phyloP scores from a whole-genome alignment of 1,140 invertebrate genomes.

The Drosophila navojoa region DNA sequence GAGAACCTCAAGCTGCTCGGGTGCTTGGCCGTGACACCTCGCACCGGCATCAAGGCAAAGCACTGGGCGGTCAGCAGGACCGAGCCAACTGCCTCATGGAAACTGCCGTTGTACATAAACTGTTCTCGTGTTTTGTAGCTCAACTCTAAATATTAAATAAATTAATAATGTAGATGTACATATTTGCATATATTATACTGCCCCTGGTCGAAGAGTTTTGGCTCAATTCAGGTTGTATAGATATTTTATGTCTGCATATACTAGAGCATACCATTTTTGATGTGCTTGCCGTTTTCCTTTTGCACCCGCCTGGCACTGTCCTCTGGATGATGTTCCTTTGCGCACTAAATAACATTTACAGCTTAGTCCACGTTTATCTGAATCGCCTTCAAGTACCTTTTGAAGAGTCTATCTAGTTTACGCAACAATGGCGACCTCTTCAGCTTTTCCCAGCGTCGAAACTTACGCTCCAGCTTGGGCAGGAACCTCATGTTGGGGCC shows the following conservation, averaged over 20 bases:
- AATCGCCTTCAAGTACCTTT: slow-evolving; percentile 28
- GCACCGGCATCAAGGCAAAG: slow-evolving; percentile 83
- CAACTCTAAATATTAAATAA: slow-evolving; percentile 40
- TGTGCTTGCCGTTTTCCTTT: slow-evolving; percentile 1
- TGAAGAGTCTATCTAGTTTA: slow-evolving; percentile 54
- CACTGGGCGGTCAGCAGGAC: slow-evolving; percentile 72
- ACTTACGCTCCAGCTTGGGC: slow-evolving; percentile 49
- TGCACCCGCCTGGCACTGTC: slow-evolving; percentile 45
- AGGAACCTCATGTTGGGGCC: slow-evolving; percentile 54
- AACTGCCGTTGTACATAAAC: slow-evolving; percentile 71
- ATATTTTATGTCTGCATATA: neutral
- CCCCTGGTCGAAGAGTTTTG: no score
- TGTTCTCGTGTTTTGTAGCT: slow-evolving; percentile 40
- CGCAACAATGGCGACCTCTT: slow-evolving; percentile 44
- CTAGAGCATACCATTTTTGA: slow-evolving; percentile 2
- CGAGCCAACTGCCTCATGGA: slow-evolving; percentile 74
- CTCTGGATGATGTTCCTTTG: slow-evolving; percentile 43
- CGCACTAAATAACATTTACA: slow-evolving; percentile 21
- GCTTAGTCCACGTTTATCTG: neutral
- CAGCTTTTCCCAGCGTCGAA: slow-evolving; percentile 50
- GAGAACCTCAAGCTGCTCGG: slow-evolving; percentile 66
- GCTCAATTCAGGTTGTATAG: neutral
- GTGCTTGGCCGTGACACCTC: slow-evolving; percentile 61
- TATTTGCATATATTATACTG: neutral
- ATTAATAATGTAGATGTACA: neutral